These are phyloP conservation scores for Heliocidaris erythrogramma DNA, from an alignment of 35 echinoderm and acorn worm genomes.

Conservation along the genomic window DNA sequence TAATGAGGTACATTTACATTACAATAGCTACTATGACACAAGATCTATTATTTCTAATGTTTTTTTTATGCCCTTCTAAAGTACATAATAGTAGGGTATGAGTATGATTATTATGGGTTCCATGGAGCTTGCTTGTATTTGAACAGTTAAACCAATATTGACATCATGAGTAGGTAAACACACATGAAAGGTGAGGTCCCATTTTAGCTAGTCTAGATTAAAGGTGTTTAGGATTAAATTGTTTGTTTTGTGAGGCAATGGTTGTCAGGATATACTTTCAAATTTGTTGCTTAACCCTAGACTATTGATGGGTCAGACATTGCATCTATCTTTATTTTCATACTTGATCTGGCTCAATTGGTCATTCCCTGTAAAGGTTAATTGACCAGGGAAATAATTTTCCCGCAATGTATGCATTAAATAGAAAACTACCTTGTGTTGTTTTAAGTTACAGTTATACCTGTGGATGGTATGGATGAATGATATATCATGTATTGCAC, in stretches of 20 bases:
- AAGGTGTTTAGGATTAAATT: not conserved
- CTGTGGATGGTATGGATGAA: too few species aligned
- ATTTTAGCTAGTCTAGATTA: not conserved
- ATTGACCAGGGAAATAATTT: not conserved
- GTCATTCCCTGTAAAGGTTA: not conserved
- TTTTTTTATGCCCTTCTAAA: not conserved
- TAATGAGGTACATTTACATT: not conserved
- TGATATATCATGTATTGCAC: too few species aligned
- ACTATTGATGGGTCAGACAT: not conserved
- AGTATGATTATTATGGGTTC: not conserved
- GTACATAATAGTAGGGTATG: not conserved
- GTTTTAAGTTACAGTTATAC: not conserved
- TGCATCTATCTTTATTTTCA: not conserved
- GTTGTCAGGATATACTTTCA: not conserved
- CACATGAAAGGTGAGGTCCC: not conserved
- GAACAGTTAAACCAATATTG: not conserved
- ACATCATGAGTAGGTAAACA: constrained; percentile 10
- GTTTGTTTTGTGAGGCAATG: not conserved
- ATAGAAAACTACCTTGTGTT: not conserved
- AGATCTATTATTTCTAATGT: not conserved
- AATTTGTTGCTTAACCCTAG: not conserved
- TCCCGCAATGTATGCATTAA: not conserved
- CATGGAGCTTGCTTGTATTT: not conserved
- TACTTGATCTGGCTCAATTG: not conserved
- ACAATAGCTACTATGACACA: not conserved